Percentiles rank a stretch among this genome's conserved stretches.
Evolutionary conservation across 2,888 invertebrate species (phyloP).

Genomic region (Pristionchus arcanus): DNA sequence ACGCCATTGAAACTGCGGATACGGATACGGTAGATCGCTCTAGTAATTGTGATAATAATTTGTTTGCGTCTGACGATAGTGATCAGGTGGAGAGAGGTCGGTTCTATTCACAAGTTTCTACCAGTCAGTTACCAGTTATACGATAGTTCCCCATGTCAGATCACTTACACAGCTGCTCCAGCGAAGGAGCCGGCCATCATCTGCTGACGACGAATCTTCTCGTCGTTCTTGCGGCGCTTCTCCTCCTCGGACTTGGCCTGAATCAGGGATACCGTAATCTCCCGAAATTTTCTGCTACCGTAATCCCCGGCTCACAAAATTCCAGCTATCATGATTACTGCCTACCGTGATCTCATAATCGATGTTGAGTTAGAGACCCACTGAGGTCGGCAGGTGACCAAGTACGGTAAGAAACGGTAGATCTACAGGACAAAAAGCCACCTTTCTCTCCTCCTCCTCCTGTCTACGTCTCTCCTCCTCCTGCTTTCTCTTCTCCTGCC

Average conservation of each 20-base stretch:
- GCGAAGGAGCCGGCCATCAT: constrained; percentile 79
- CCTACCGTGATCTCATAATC: background rate
- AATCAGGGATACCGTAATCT: background rate
- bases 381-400: too few species aligned
- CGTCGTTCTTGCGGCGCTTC: constrained; percentile 79
- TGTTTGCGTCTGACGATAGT: too few species aligned
- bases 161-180: constrained; percentile 66
- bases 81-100: background rate
- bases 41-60: too few species aligned
- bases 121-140: background rate
- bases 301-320: too few species aligned
- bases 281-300: background rate
- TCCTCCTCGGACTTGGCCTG: constrained; percentile 70
- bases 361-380: too few species aligned
- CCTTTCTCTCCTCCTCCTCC: constrained; percentile 72
- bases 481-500: constrained; percentile 81
- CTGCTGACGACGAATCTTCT: constrained; percentile 77
- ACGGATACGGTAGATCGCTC: too few species aligned
- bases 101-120: too few species aligned
- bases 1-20: background rate
- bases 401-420: background rate
- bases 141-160: background rate
- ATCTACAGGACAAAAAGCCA: background rate
- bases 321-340: too few species aligned
- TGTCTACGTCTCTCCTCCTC: constrained; percentile 77